These are phyloP conservation scores for Sitodiplosis mosellana DNA, from an alignment of 1,140 invertebrate species.

Conservation along the genomic window DNA sequence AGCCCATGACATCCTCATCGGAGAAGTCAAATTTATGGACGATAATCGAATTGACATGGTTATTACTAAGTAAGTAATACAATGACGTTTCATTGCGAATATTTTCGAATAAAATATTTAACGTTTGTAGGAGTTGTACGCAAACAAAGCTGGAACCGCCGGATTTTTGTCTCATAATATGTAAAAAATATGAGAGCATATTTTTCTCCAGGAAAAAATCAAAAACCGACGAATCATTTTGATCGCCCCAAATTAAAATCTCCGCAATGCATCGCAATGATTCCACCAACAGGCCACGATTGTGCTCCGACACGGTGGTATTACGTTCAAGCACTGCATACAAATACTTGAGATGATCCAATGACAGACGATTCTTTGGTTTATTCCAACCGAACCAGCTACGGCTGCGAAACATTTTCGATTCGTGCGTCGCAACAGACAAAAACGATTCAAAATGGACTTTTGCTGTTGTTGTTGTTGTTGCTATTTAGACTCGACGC, in stretches of 20 bases:
- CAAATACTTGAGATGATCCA: constrained; percentile 92
- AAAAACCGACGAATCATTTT: constrained; percentile 98
- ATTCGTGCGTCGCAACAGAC: too few relatives aligned
- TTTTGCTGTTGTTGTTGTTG: too few relatives aligned
- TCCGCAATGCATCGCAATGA: constrained; percentile 93
- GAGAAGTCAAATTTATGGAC: constrained; percentile 99
- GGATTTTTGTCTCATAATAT: constrained; percentile 94
- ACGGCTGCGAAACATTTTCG: constrained; percentile 60
- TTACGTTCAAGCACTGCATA: constrained; percentile 93
- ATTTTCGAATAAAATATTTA: constrained; percentile 99
- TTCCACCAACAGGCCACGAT: constrained; percentile 88
- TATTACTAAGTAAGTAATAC: constrained; percentile 98
- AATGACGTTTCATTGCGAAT: constrained; percentile 96
- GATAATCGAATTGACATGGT: constrained; percentile 99
- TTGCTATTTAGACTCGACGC: too few relatives aligned
- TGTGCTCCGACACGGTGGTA: constrained; percentile 89
- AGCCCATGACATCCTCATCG: constrained; percentile 99
- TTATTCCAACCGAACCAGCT: constrained; percentile 81
- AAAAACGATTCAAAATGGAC: too few relatives aligned
- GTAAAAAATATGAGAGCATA: constrained; percentile 95
- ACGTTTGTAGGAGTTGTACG: constrained; percentile 91
- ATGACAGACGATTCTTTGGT: constrained; percentile 88
- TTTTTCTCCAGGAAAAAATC: constrained; percentile 99
- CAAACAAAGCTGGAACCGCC: constrained; percentile 84
- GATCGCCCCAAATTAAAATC: constrained; percentile 99